Base-by-base conservation (phyloP, 2,797 vertebrate genomes). In the Gouania willdenowi region DNA sequence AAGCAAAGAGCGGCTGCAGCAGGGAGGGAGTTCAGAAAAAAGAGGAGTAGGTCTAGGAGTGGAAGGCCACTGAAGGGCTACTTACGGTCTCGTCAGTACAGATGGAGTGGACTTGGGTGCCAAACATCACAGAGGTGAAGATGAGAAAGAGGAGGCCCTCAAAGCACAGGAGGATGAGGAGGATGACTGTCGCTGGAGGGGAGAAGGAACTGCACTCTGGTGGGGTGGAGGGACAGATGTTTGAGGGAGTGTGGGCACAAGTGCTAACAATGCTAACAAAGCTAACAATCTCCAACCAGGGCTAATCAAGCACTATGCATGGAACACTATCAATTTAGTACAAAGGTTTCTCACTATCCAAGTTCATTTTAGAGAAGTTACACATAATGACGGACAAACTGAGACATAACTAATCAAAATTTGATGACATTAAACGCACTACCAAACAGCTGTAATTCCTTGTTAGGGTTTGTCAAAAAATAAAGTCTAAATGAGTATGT, bases 41-140 rank as follows among this genome's bases (percentile, higher is more conserved):
- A 22, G 12, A 32, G 17, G 43, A 45, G 23, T 37, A 32, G 16
- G 8, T 14, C 24, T 26, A 28, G 13, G 19, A 8, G 14, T 1
- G 26, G 13, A 7, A 13, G 29, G 42, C 39, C 41, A 24, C 42
- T 67, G 4, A 48, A 32, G 20, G 47, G 26, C 42, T 66, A 88
- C 95, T 90, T 87, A 99, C 97, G 71, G 97, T 98, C 88, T 99
- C 96, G 37, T 99, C 96, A 3, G 94, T 94, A 90, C 96, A 99
- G 89, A 99, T 99, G 76, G 97, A 99, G 88, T 98, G 94, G 80
- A 99, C 91, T 82, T 99, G 97, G 46, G 97, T 98, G 62, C 97
- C 97, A 66, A 98, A 99, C 97, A 99, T 99, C 78, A 99, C 95
- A 8, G 93, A 94, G 16, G 97, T 99, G 87, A 99, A 99, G 69